phyloP scores from a whole-genome alignment of 2,113 vertebrate genomes.

The Myanophis thanlyinensis region DNA sequence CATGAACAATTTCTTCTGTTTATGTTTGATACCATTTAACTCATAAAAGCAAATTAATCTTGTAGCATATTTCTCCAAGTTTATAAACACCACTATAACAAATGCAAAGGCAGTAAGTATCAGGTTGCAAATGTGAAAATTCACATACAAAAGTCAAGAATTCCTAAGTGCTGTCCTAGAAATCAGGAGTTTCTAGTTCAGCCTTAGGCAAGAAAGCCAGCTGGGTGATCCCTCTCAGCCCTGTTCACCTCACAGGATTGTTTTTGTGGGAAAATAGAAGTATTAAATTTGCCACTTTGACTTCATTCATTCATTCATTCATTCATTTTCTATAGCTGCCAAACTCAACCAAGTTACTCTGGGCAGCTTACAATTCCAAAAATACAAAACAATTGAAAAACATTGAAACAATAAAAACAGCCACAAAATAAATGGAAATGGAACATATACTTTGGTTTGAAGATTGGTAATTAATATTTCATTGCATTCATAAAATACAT shows the following conservation, averaged over 20 bases:
- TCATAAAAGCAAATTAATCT: slow-evolving; percentile 8
- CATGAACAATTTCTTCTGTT: slow-evolving; percentile 20
- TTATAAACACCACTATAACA: neutral
- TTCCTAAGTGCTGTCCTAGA: neutral
- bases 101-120: neutral
- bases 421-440: neutral
- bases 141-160: neutral
- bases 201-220: neutral
- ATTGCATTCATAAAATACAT: neutral
- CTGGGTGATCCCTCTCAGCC: neutral
- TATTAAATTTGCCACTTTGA: neutral
- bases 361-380: neutral
- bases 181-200: neutral
- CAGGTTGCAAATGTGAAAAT: neutral
- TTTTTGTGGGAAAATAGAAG: neutral
- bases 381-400: neutral
- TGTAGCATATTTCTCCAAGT: neutral
- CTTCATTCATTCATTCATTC: no score
- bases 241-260: neutral
- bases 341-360: neutral
- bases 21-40: slow-evolving; percentile 32
- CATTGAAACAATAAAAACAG: neutral
- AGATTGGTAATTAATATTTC: neutral
- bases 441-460: neutral
- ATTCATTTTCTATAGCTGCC: neutral